Evolutionary conservation across 2,888 invertebrate genomes (phyloP).

Genomic region (Standfussiana lucernea): DNA sequence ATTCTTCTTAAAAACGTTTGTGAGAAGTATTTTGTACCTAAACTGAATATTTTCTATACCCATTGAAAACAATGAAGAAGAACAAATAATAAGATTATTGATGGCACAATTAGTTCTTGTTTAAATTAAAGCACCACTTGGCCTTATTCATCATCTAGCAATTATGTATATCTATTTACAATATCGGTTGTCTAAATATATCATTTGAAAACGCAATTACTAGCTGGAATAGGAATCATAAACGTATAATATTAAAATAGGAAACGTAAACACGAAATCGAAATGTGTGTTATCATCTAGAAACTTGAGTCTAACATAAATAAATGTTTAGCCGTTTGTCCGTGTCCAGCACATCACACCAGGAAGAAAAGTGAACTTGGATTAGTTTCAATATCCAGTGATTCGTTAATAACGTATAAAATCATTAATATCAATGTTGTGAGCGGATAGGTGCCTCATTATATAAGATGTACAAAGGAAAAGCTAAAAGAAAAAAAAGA

Average conservation of each 20-base stretch:
- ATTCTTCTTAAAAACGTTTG: background rate
- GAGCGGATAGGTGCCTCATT: background rate
- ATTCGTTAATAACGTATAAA: conserved; percentile 37
- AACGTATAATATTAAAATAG: conserved; percentile 49
- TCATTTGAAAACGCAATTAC: conserved; percentile 20
- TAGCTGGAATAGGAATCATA: conserved; percentile 27
- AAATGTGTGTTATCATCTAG: conserved; percentile 48
- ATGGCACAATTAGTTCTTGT: background rate
- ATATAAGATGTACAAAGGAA: background rate
- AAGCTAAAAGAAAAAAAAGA: too few relatives aligned
- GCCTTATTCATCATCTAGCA: background rate
- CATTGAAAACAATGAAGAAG: too few relatives aligned
- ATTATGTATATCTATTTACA: background rate
- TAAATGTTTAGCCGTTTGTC: conserved; percentile 45
- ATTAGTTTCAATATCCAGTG: conserved; percentile 58
- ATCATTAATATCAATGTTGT: conserved; percentile 41
- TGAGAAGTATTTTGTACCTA: background rate
- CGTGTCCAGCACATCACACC: conserved; percentile 31
- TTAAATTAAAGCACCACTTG: conserved; percentile 1
- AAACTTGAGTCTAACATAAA: conserved; percentile 49
- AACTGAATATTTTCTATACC: too few relatives aligned
- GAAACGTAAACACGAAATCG: conserved; percentile 49
- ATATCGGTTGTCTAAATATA: background rate
- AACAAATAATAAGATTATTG: background rate
- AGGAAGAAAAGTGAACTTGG: conserved; percentile 50